phyloP scores from a whole-genome alignment of 2,888 invertebrate species.

The Coremacera marginata region DNA sequence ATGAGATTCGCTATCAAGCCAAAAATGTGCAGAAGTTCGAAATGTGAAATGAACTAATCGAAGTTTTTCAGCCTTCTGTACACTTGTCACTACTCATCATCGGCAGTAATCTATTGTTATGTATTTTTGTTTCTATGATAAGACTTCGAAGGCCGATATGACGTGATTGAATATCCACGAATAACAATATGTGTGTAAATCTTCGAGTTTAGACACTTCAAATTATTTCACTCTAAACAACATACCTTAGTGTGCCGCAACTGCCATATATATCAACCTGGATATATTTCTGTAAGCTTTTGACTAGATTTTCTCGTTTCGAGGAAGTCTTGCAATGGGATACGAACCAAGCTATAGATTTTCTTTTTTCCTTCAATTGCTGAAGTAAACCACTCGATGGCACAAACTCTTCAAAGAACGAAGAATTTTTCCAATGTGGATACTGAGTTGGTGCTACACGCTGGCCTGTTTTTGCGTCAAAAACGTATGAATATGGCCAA shows the following conservation, averaged over 20 bases:
- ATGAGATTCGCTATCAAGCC: too few relatives aligned
- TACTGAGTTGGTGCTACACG: slow-evolving; percentile 56
- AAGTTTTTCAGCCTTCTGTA: too few relatives aligned
- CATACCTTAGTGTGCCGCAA: slow-evolving; percentile 71
- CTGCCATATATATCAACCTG: slow-evolving; percentile 74
- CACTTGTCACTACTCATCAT: too few relatives aligned
- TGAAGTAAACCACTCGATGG: slow-evolving; percentile 5
- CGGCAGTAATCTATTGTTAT: too few relatives aligned
- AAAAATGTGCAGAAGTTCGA: too few relatives aligned
- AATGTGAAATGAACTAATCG: too few relatives aligned
- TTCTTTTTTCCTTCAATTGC: slow-evolving; percentile 63
- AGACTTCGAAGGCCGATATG: too few relatives aligned
- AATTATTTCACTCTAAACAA: background rate
- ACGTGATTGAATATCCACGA: too few relatives aligned
- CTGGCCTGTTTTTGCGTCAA: slow-evolving; percentile 53
- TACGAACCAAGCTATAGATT: slow-evolving; percentile 73
- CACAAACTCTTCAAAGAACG: slow-evolving; percentile 12
- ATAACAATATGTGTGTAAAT: too few relatives aligned
- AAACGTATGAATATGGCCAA: slow-evolving; percentile 67
- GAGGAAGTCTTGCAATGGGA: slow-evolving; percentile 71
- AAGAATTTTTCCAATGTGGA: slow-evolving; percentile 54
- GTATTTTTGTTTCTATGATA: too few relatives aligned
- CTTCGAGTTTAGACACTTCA: too few relatives aligned
- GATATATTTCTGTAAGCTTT: slow-evolving; percentile 72
- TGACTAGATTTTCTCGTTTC: slow-evolving; percentile 66